phyloP scores from a whole-genome alignment of 2,113 vertebrate species.

The Cynocephalus volans region DNA sequence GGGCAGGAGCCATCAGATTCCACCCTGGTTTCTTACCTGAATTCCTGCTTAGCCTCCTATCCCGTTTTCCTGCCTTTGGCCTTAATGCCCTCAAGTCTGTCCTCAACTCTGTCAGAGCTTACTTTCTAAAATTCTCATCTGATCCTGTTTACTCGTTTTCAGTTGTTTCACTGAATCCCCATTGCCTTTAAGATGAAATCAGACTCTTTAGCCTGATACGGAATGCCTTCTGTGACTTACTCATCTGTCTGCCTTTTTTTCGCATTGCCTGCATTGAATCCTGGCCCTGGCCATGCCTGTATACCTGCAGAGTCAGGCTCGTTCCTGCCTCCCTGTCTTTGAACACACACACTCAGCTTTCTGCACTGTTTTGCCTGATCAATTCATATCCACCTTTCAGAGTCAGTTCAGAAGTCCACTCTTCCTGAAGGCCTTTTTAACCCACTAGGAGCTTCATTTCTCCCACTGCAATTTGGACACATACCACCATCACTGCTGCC shows the following conservation, averaged over 20 bases:
- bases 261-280: neutral
- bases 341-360: neutral
- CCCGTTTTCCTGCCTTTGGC: neutral
- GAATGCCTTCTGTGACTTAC: neutral
- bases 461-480: neutral
- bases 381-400: neutral
- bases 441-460: neutral
- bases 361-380: neutral
- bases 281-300: neutral
- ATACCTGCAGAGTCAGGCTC: neutral
- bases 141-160: neutral
- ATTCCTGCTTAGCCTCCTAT: neutral
- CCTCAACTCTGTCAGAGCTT: neutral
- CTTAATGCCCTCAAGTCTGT: neutral
- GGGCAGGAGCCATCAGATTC: neutral
- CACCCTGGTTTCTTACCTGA: neutral
- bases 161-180: neutral
- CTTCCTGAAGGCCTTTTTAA: neutral
- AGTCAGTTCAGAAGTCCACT: neutral
- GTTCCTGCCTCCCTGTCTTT: neutral
- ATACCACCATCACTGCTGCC: neutral
- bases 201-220: neutral
- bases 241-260: neutral
- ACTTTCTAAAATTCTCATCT: constrained; percentile 5
- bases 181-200: constrained; percentile 22